Conservation (phyloP, 1,140 invertebrate species). For the Drosophila sucinea region DNA sequence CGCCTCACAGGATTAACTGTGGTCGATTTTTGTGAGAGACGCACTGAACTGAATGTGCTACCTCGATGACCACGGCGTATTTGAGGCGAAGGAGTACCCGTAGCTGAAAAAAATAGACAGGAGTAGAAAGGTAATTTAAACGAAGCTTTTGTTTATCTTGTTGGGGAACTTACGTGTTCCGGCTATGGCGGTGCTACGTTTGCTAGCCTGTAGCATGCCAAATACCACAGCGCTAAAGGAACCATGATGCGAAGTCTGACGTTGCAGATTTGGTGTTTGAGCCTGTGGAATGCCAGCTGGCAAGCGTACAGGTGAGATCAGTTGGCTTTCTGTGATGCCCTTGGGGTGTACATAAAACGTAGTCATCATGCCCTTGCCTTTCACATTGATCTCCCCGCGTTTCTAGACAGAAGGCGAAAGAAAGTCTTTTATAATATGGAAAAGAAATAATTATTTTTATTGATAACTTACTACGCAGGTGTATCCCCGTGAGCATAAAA, state of each 20-base stretch:
- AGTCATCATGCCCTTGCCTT: constrained; percentile 97
- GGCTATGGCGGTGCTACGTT: constrained; percentile 85
- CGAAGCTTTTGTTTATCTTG: too few relatives aligned
- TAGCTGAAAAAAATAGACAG: constrained; percentile 43
- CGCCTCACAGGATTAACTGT: constrained; percentile 83
- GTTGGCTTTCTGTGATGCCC: constrained; percentile 83
- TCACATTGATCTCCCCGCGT: constrained; percentile 93
- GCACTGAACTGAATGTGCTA: constrained; percentile 84
- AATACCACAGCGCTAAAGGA: constrained; percentile 94
- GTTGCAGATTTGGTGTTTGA: constrained; percentile 83
- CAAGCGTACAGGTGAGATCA: constrained; percentile 75
- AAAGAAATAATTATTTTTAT: background rate
- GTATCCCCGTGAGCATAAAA: constrained; percentile 71
- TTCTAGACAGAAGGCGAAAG: constrained; percentile 82
- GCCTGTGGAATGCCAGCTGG: constrained; percentile 75
- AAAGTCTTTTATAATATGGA: background rate
- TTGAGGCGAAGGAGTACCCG: constrained; percentile 83
- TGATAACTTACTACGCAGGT: constrained; percentile 72
- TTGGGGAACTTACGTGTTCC: constrained; percentile 81
- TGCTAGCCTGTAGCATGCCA: constrained; percentile 91
- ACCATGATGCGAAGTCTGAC: constrained; percentile 89
- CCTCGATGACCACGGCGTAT: constrained; percentile 81
- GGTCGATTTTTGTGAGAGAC: constrained; percentile 83
- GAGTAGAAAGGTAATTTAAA: background rate
- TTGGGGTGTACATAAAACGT: constrained; percentile 94